Evolutionary conservation across 2,113 vertebrate genomes (phyloP), one percentile per base, ranked within the genome.

Genomic region (Tamias sibiricus): DNA sequence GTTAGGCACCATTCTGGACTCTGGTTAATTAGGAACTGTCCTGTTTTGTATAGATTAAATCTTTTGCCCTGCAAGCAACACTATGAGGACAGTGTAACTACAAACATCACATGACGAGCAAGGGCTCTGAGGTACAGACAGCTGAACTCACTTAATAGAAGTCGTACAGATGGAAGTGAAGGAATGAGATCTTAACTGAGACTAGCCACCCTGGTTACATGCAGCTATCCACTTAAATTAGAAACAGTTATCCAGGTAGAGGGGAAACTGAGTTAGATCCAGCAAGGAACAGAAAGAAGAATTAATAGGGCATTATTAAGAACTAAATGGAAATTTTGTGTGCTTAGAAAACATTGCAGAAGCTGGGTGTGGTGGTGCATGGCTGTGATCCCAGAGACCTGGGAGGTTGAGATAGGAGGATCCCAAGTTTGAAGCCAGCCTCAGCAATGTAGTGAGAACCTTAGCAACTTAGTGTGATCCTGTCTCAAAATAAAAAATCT

Each of bases 151-250:
- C 19, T 32, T 52, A 47, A 16, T 7, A 8, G 32, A 90, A 42
- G 24, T 28, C 12, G 37, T 4, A 24, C 14, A 90, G 22, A 13
- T 32, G 8, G 28, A 86, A 84, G 14, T 19, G 26, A 3, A 5
- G 59, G 8, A 74, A 42, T 6, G 3, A 71, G 10, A 11, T 69
- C 24, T 37, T 35, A 68, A 57, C 4, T 3, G 35, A 17, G 35
- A 42, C 16, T 14, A 22, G 1, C 0, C 0, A 40, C 9, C 8
- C 1, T 28, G 9, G 3, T 26, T 52, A 2, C 13, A 13, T 32
- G 24, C 12, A 68, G 8, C 62, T 19, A 20, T 17, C 47, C 32
- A 59, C 3, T 54, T 82, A 49, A 35, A 57, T 9, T 40, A 91
- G 66, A 42, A 42, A 35, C 5, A 40, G 13, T 10, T 76, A 2